These are phyloP conservation scores for Listronotus oregonensis DNA, from an alignment of 1,140 invertebrate species.

Conservation along the genomic window DNA sequence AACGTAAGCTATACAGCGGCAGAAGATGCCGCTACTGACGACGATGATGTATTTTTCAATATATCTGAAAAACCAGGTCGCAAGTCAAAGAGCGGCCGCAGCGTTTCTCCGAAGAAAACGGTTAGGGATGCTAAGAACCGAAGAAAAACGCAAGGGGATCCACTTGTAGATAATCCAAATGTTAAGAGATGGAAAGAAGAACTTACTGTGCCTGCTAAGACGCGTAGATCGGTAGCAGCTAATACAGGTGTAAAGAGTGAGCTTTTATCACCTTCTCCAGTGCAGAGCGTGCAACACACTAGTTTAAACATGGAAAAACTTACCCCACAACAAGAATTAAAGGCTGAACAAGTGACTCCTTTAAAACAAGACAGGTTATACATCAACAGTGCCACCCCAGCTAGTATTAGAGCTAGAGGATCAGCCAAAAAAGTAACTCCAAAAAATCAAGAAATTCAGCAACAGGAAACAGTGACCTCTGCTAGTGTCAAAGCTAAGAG, in stretches of 20 bases:
- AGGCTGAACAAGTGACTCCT: background rate
- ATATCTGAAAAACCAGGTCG: background rate
- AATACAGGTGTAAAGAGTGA: background rate
- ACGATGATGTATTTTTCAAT: background rate
- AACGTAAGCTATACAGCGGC: background rate
- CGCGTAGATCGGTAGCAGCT: background rate
- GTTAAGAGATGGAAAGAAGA: background rate
- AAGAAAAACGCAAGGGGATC: conserved; percentile 6
- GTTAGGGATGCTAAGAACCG: background rate
- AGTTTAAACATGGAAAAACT: background rate
- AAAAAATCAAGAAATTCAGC: too few relatives aligned
- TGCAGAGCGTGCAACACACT: too few relatives aligned
- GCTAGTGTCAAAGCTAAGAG: background rate
- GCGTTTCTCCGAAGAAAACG: background rate
- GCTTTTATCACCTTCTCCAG: too few relatives aligned
- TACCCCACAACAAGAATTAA: background rate
- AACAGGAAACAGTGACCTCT: too few relatives aligned
- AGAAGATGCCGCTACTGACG: too few relatives aligned
- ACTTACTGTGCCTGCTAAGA: too few relatives aligned
- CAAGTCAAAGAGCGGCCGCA: background rate
- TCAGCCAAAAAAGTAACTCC: too few relatives aligned
- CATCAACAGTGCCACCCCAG: background rate
- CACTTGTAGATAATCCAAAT: background rate
- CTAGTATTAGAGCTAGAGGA: background rate
- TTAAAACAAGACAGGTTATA: background rate